phyloP scores from a whole-genome alignment of 2,113 vertebrate species.

The Ivindomyrus marchei region DNA sequence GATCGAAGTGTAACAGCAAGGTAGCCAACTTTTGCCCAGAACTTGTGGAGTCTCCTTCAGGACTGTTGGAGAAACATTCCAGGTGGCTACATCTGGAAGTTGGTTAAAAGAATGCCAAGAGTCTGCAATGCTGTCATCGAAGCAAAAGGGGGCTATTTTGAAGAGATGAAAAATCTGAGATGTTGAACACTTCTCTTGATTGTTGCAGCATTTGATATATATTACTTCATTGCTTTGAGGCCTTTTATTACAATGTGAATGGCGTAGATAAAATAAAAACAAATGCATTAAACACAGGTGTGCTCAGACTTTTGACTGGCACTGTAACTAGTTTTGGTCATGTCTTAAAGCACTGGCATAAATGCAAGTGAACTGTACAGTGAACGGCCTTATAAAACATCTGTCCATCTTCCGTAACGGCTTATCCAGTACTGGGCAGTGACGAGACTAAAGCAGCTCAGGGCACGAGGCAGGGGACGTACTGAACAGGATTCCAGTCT shows the following conservation, averaged over 20 bases:
- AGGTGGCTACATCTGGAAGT: background rate
- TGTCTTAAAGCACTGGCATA: background rate
- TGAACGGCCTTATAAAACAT: background rate
- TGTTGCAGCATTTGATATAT: background rate
- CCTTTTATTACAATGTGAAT: background rate
- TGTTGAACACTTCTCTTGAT: background rate
- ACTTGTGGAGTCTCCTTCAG: background rate
- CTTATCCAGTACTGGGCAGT: background rate
- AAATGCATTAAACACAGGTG: background rate
- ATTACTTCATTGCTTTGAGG: background rate
- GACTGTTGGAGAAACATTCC: background rate
- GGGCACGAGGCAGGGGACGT: background rate
- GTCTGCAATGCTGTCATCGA: background rate
- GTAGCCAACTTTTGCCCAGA: background rate
- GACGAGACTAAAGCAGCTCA: background rate
- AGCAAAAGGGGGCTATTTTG: background rate
- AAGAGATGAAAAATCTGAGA: background rate
- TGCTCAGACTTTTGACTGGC: background rate
- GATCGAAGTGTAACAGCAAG: too few species aligned
- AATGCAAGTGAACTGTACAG: background rate
- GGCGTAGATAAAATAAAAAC: background rate
- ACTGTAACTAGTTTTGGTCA: background rate
- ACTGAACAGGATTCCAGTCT: background rate
- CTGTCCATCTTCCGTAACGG: background rate
- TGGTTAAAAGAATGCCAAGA: background rate